These are phyloP conservation scores for Formicarius rufipectus DNA, from an alignment of 2,113 vertebrate species.

Conservation along the genomic window DNA sequence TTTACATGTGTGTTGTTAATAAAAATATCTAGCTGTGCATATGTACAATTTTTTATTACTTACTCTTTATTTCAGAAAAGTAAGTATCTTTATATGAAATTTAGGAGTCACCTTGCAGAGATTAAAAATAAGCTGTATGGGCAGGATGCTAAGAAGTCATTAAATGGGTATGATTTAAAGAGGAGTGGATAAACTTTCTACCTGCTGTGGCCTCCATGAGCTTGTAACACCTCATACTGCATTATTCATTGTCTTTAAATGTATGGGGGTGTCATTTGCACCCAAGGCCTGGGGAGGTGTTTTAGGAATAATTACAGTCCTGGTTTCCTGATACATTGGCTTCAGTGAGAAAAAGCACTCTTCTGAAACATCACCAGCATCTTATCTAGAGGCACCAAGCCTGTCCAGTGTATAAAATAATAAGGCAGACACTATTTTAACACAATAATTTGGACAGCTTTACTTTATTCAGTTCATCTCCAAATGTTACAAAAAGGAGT, in stretches of 20 bases:
- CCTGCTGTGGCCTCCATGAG: neutral
- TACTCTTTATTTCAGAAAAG: neutral
- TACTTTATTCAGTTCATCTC: neutral
- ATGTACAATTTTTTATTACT: neutral
- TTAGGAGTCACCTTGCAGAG: neutral
- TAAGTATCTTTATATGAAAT: neutral
- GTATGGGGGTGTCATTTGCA: neutral
- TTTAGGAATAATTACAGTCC: neutral
- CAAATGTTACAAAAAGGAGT: neutral
- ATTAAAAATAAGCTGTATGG: neutral
- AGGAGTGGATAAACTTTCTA: neutral
- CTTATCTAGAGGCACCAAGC: neutral
- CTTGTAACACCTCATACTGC: accelerated
- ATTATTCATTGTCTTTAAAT: neutral
- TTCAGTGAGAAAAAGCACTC: neutral
- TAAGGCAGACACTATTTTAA: neutral
- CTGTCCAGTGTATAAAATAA: neutral
- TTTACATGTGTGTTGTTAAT: neutral
- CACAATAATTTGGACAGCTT: neutral
- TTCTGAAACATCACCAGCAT: neutral
- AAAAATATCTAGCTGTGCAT: neutral
- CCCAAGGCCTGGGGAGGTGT: neutral
- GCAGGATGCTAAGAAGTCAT: neutral
- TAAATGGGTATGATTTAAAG: neutral
- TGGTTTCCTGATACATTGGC: neutral